phyloP scores from a whole-genome alignment of 2,888 invertebrate species.

The Machimus rusticus region DNA sequence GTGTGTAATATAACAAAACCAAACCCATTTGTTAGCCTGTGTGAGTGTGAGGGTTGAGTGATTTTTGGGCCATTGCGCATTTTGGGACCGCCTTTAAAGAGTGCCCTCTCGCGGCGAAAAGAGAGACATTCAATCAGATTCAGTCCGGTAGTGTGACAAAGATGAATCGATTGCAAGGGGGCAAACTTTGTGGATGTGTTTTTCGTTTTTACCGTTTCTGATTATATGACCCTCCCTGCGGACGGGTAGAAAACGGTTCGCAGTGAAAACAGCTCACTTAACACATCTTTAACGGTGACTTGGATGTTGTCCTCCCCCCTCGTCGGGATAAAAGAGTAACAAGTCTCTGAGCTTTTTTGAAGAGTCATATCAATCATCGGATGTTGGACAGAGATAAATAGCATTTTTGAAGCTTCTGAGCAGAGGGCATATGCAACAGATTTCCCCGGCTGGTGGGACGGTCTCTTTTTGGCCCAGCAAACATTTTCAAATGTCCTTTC shows the following conservation, averaged over 20 bases:
- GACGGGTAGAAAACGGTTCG: not conserved
- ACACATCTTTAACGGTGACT: slow-evolving; percentile 40
- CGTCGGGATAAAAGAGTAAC: slow-evolving; percentile 4
- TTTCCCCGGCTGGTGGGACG: not conserved
- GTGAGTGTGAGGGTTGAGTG: slow-evolving; percentile 41
- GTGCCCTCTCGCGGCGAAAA: not conserved
- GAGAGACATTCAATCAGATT: not conserved
- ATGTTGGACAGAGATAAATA: slow-evolving; percentile 36
- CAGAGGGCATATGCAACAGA: not conserved
- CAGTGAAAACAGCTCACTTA: slow-evolving; percentile 33
- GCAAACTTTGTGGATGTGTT: not conserved
- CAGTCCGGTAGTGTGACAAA: not conserved
- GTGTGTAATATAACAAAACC: slow-evolving; percentile 55
- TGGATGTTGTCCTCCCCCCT: not conserved
- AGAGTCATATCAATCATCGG: slow-evolving; percentile 37
- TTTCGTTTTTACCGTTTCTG: slow-evolving; percentile 17
- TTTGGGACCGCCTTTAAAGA: slow-evolving; percentile 50
- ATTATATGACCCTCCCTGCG: slow-evolving; percentile 8
- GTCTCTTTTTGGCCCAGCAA: not conserved
- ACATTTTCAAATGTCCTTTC: not conserved
- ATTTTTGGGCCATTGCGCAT: slow-evolving; percentile 48
- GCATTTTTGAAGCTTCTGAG: not conserved
- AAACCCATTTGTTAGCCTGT: slow-evolving; percentile 63
- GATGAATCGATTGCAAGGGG: not conserved
- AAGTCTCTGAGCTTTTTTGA: slow-evolving; percentile 25